Evolutionary conservation across 1,140 invertebrate species (phyloP), one percentile per base, ranked within the genome.

Genomic region (Euglossa dilemma): DNA sequence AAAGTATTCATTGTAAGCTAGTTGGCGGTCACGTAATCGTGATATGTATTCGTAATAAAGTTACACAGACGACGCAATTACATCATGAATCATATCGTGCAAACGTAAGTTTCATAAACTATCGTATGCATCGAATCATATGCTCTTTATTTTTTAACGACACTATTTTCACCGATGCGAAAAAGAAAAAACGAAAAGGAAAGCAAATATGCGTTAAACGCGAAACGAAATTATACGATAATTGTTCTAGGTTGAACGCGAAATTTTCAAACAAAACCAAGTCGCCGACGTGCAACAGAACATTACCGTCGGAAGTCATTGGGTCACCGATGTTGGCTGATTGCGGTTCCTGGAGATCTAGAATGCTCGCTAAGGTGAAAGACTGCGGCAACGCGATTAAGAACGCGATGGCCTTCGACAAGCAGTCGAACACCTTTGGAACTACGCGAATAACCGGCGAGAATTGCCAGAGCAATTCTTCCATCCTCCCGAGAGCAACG

Each of bases 41-140:
- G 36, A 36, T 36, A 36, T 36, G 36, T 36, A 36, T 74, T 28
- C 28, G 7, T 57, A 16, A 79, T 77, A 56, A 66, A 25, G 18
- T 52, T 67, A 18, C 5, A 47, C 6, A 9, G 1, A 12, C 45
- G 20, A 45, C 43, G 47, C 8, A 28, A 20, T 63, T 56, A 54
- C 50, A 71, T 54, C 54, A 82, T 61, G 47, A 56, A 54, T 64
- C 12, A 25, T 69, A 85, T 76, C 25, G 8, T n/a, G 1, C 43
- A 67, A 45, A 45, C 50, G 75, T 83, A 61, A 83, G 74, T 78
- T 23, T 23, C 45, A n/a, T 23, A 43, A 70, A 69, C 28, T 18
- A 36, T 6, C 45, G 25, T 25, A 25, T 20, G 25, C 20, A 28
- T 45, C 6, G 14, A 25, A 8, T 45, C 20, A 74, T n/a, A n/a